Percentiles rank a stretch among this genome's conserved stretches.
phyloP scores from a whole-genome alignment of 2,797 vertebrate species.

The Acanthiza pusilla region DNA sequence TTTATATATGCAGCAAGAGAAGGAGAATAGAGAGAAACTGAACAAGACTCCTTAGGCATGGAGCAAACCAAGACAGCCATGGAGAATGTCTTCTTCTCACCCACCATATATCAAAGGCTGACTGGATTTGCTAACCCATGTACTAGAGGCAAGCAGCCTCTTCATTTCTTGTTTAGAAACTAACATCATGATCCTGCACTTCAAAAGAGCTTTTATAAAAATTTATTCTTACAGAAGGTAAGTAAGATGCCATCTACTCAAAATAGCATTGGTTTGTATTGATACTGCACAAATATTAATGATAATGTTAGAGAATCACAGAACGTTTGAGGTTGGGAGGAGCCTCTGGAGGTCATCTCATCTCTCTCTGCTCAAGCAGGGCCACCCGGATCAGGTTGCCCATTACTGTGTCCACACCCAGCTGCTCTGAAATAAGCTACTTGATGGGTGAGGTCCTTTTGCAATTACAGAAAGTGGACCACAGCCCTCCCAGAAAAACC shows the following conservation, averaged over 20 bases:
- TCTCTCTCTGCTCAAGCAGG: neutral
- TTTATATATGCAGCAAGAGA: neutral
- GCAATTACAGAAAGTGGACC: neutral
- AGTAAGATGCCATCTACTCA: neutral
- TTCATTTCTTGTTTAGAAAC: neutral
- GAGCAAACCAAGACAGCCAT: neutral
- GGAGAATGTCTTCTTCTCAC: neutral
- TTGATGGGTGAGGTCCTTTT: neutral
- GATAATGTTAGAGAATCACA: neutral
- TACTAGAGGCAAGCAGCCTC: neutral
- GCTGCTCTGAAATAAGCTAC: neutral
- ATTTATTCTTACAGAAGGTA: neutral
- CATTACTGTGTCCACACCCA: neutral
- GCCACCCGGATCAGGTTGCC: neutral
- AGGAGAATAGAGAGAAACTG: neutral
- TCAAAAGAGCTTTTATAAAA: neutral
- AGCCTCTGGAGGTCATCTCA: neutral
- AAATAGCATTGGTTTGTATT: neutral
- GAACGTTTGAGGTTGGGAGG: neutral
- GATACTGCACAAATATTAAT: neutral
- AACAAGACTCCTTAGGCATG: neutral
- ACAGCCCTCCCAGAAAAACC: neutral
- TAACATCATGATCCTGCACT: neutral
- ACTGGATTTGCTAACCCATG: neutral
- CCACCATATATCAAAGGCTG: neutral